Base-by-base conservation (phyloP, 1,140 invertebrate genomes). In the Drosophila kanapiae region DNA sequence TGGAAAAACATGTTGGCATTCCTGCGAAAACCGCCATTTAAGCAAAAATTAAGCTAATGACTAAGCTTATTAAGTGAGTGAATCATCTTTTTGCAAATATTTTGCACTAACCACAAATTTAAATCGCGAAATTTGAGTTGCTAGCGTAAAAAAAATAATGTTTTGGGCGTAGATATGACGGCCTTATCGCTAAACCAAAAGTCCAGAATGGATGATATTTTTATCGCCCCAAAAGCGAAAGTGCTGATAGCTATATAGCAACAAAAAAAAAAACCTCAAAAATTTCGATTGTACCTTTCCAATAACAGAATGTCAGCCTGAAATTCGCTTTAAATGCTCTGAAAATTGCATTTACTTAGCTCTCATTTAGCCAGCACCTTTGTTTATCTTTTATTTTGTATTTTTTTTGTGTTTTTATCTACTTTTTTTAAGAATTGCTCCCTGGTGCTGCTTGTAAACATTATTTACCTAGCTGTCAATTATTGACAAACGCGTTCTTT, bases 401-500 rank as follows among this genome's bases (percentile, higher is more conserved):
- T 40, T 6, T 14, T 3, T 56, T 47, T 45, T 11, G n/a, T 0
- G 45, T 48, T 48, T 27, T 33, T 63, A 31, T 47, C 31, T 53
- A 40, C 57, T 37, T 65, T 43, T 47, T 48, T 49, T 49, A 56
- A 33, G 8, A 43, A 45, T 43, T n/a, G 42, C 18, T 42, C 43
- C 35, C 16, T 45, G 60, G 62, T 54, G 47, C 76, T 61, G 47
- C 76, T 64, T 83, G 77, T 65, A 56, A 72, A 76, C 67, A 72
- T 51, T 51, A 51, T 51, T 51, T 51, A 51, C 49, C 49, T 90
- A 87, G 84, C 84, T 87, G 84, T 81, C 85, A 81, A 80, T 87
- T 88, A 90, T 84, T 87, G 85, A 90, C 80, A 84, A 90, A 87
- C 77, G 45, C 42, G 61, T 71, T n/a, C n/a, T 75, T 72, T 65